These are phyloP conservation scores for Nycteola revayana DNA, from an alignment of 2,888 invertebrate genomes.

Conservation along the genomic window DNA sequence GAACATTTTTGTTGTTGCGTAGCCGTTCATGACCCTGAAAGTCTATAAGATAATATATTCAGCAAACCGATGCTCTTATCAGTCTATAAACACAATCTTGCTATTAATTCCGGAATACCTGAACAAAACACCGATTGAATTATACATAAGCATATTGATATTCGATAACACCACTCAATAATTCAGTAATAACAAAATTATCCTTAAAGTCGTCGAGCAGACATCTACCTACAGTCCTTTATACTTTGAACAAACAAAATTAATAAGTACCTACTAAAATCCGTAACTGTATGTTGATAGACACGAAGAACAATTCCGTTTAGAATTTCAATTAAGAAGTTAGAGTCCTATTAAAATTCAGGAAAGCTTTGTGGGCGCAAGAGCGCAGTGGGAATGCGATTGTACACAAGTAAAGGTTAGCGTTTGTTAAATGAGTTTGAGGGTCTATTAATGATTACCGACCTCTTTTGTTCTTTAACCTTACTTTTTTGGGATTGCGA, in stretches of 20 bases:
- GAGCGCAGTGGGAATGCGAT: conserved; percentile 47
- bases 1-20: too few species aligned
- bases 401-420: conserved; percentile 45
- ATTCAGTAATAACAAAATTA: conserved; percentile 26
- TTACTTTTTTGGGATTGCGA: conserved; percentile 24
- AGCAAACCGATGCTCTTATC: too few species aligned
- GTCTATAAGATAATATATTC: too few species aligned
- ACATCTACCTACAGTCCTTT: conserved; percentile 21
- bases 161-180: conserved; percentile 8
- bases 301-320: conserved; percentile 50
- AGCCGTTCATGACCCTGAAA: too few species aligned
- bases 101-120: too few species aligned
- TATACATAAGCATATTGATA: conserved; percentile 10
- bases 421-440: conserved; percentile 39
- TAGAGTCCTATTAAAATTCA: conserved; percentile 59
- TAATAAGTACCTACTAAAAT: conserved; percentile 45
- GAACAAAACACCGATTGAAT: too few species aligned
- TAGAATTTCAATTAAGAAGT: conserved; percentile 65
- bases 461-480: conserved; percentile 21
- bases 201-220: conserved; percentile 24
- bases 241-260: conserved; percentile 41
- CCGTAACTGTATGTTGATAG: conserved; percentile 54
- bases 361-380: conserved; percentile 42
- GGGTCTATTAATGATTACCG: conserved; percentile 32
- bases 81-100: too few species aligned